Percentiles rank a stretch among this genome's conserved stretches.
Evolutionary conservation across 2,113 vertebrate genomes (phyloP).

Genomic region (Ranitomeya variabilis): DNA sequence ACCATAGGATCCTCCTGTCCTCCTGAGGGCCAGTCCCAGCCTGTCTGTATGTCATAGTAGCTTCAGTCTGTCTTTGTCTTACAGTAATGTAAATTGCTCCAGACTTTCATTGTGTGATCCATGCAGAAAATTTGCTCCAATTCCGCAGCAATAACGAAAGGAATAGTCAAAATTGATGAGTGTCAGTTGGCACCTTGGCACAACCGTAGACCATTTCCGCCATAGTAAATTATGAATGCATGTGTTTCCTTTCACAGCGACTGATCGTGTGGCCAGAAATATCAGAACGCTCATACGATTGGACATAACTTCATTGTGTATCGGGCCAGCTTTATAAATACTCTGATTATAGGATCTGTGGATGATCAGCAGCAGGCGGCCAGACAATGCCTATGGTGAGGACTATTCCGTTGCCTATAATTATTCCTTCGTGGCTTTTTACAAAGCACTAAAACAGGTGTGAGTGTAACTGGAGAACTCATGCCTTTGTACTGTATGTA

Average conservation of each 20-base stretch:
- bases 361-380: not conserved
- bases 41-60: too few relatives aligned
- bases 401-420: slow-evolving; percentile 8
- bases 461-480: not conserved
- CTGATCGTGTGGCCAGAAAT: not conserved
- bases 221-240: not conserved
- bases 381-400: not conserved
- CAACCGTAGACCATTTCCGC: not conserved
- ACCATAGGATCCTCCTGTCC: too few relatives aligned
- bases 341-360: not conserved
- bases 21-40: too few relatives aligned
- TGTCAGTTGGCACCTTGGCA: too few relatives aligned
- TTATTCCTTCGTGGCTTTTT: slow-evolving; percentile 1
- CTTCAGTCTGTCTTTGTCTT: too few relatives aligned
- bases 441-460: slow-evolving; percentile 23
- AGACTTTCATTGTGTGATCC: too few relatives aligned
- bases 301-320: not conserved
- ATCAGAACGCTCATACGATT: not conserved
- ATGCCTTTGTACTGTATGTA: slow-evolving; percentile 11
- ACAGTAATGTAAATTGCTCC: too few relatives aligned
- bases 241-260: not conserved
- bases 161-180: too few relatives aligned
- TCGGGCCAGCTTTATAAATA: not conserved
- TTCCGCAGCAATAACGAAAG: too few relatives aligned
- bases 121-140: too few relatives aligned